Evolutionary conservation across 2,113 vertebrate genomes (phyloP), one percentile per base, ranked within the genome.

Genomic region (Toxotes chatareus): DNA sequence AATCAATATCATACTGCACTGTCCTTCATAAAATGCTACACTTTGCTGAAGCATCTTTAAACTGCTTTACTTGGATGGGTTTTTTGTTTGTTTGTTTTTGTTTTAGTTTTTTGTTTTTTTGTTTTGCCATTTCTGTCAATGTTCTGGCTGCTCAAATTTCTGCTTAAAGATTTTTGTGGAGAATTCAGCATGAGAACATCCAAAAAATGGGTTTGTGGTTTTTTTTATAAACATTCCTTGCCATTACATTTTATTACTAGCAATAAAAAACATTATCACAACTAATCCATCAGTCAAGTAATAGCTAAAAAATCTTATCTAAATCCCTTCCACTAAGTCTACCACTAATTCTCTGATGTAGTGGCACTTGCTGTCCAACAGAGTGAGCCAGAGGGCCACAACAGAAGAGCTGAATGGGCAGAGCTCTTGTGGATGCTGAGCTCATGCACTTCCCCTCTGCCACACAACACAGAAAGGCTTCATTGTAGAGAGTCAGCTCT

Each of bases 401-500:
- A 64, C 1, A 67, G 49, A 27, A 36, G 38, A 46, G 53, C 44
- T 53, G 47, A 71, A 68, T 7, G 47, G 32, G 61, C 71, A 65
- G 76, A 0, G 9, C 32, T 55, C 17, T 2, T 36, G 8, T 64
- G 4, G 85, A 85, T 72, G 80, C 84, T 91, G 85, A 90, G 84
- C 71, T 92, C 82, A 85, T 86, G 60, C 55, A 53, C 34, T 81
- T 66, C 62, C 56, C 76, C 76, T 36, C 42, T 17, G 65, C 62
- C 64, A 73, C 69, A 76, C 46, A 7, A 60, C 47, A 87, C 84
- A 89, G 27, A 89, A 85, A 90, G 82, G 76, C 72, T 65, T 89
- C 73, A 85, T 91, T 94, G 90, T 88, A 62, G 40, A 69, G 7
- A 82, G 40, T 79, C 84, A 88, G 84, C 77, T 55, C 68, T 85